Base-by-base conservation (phyloP, 1,140 invertebrate species). In the Lepidurus packardi region DNA sequence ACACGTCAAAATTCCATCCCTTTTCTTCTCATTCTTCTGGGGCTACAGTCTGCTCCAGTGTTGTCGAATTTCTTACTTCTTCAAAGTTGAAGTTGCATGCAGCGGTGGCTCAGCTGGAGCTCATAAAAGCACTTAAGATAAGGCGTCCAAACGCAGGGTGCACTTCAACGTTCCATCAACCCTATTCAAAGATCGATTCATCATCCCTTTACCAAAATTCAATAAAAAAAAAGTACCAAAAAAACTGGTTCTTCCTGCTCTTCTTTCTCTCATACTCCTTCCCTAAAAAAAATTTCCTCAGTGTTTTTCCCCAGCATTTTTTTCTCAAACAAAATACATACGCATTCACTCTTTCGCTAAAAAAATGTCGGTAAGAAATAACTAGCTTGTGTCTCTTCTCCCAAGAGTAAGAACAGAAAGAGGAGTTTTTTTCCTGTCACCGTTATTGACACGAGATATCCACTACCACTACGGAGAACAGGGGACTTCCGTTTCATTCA, bases 361-460 rank as follows among this genome's bases (percentile, higher is more conserved):
- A n/a, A n/a, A n/a, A 34, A 34, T 34, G 34, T 34, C 34, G 34
- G 1, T 34, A 34, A 34, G 34, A 34, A 34, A 34, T 34, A 34
- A 34, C 34, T 34, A 2, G 34, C 34, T 1, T 34, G n/a, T 34
- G 34, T 34, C 2, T 34, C 34, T 1, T 34, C 34, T 34, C 34
- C 34, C 34, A 0, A 4, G 34, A 34, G 34, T 34, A 34, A 34
- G 13, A 21, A 16, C 53, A 9, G 53, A 65, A 65, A 65, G 53
- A 65, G 21, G 53, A 65, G 53, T 16, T 65, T 34, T 34, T 34
- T 65, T 65, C 53, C 53, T 1, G 53, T 65, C 53, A 65, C 53
- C 53, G 53, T 65, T 65, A 65, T 65, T 65, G 53, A 65, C 53
- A 65, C 53, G 53, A n/a, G 53, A 65, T 65, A 65, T 65, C 53